These are phyloP conservation scores for Mythimna vitellina DNA, from an alignment of 2,888 invertebrate species.

Conservation along the genomic window DNA sequence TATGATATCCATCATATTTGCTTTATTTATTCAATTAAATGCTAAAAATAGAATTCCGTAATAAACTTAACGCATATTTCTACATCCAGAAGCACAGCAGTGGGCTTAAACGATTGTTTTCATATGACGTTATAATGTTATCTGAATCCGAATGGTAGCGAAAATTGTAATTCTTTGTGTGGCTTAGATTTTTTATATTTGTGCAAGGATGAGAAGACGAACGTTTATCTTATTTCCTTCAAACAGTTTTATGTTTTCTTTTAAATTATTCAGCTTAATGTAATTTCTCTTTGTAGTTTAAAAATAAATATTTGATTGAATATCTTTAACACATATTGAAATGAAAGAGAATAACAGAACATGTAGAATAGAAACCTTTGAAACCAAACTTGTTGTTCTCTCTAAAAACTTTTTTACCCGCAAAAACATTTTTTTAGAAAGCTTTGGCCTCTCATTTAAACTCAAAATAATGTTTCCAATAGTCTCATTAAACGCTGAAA, in stretches of 20 bases:
- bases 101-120: constrained; percentile 23
- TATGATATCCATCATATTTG: background rate
- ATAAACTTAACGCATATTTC: background rate
- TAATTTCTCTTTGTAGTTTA: constrained; percentile 15
- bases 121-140: constrained; percentile 69
- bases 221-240: constrained; percentile 55
- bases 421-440: background rate
- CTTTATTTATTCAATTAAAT: background rate
- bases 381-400: too few species aligned
- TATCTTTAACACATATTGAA: background rate
- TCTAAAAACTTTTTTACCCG: too few species aligned
- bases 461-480: background rate
- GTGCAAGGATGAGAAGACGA: constrained; percentile 61
- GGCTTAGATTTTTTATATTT: constrained; percentile 73
- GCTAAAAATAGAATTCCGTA: background rate
- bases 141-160: constrained; percentile 65
- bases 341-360: background rate
- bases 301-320: constrained; percentile 23
- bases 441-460: background rate
- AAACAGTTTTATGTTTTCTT: constrained; percentile 50
- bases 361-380: too few species aligned
- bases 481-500: background rate
- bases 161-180: constrained; percentile 67
- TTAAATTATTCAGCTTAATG: constrained; percentile 40
- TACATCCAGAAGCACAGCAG: constrained; percentile 6